Base-by-base conservation (phyloP, 1,140 invertebrate genomes). In the Microvelia longipes region DNA sequence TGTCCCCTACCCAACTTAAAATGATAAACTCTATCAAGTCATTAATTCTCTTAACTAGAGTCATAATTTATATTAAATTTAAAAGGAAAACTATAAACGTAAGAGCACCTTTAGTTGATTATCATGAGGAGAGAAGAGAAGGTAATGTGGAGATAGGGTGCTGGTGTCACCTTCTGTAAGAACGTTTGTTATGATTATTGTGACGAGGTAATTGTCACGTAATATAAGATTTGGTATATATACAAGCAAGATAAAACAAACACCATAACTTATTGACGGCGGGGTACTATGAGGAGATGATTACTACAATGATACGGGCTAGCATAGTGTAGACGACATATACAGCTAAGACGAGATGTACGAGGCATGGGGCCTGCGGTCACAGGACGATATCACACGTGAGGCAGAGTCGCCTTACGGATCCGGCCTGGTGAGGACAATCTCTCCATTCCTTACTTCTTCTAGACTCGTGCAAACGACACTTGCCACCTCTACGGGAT, bases 381-480 rank as follows among this genome's bases (percentile, higher is more conserved):
- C 72, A 73, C 72, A 73, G 72, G 72, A 73, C 67, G 68, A 70
- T 68, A 64, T 73, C 72, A 50, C 72, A 73, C 29, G 68, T 61
- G 28, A 70, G 50, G 68, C 72, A 73, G 63, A 73, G 67, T 13
- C 67, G 67, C 68, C 70, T 72, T 19, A 30, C 24, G 29, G 19
- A 14, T 30, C 35, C 30, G 2, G 24, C 64, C 19, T 64, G 35
- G 60, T 69, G 35, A 27, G 35, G 30, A 30, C 60, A 65, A 28
- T 69, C 26, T 27, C 24, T 2, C 30, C n/a, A 24, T 2, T 30
- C 24, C 15, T 35, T n/a, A 19, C 35, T 50, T 5, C 35, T 5
- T 13, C 15, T 2, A 64, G 15, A 15, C 25, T 26, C 62, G 25
- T 64, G 62, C 5, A 64, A 25, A 5, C 27, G 5, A 28, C 19